Percentiles rank a stretch among this genome's conserved stretches.
Conservation (phyloP, 2,113 vertebrate genomes). For the Telmatochromis sp. region DNA sequence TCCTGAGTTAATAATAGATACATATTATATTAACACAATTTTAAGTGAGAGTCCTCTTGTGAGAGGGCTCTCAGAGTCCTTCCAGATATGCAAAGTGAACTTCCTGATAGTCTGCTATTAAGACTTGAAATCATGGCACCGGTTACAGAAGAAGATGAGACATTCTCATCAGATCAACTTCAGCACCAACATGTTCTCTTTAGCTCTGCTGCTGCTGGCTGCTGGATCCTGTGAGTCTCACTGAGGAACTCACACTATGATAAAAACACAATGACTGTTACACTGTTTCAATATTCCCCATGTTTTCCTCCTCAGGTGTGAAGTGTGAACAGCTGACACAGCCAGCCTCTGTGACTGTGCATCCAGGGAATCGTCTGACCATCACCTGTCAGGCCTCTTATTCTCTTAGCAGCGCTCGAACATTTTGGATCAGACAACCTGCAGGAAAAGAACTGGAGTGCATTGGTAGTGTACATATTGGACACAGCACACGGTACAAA, state of each 20-base stretch:
- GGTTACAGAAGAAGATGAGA: neutral
- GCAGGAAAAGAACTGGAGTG: neutral
- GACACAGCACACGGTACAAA: neutral
- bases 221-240: neutral
- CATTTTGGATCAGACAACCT: neutral
- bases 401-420: neutral
- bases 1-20: neutral
- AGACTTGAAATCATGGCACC: neutral
- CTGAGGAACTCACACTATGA: rapidly evolving
- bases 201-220: neutral
- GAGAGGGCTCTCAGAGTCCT: neutral
- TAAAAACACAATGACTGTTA: neutral
- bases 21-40: neutral
- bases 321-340: neutral
- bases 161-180: rapidly evolving
- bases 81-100: neutral
- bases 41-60: neutral
- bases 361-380: neutral
- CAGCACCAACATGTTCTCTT: neutral
- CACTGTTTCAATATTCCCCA: neutral
- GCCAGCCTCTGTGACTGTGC: neutral
- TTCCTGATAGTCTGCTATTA: rapidly evolving
- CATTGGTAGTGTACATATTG: neutral
- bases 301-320: neutral
- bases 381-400: rapidly evolving